Conservation (phyloP, 2,797 vertebrate genomes). For the Chrosomus eos region DNA sequence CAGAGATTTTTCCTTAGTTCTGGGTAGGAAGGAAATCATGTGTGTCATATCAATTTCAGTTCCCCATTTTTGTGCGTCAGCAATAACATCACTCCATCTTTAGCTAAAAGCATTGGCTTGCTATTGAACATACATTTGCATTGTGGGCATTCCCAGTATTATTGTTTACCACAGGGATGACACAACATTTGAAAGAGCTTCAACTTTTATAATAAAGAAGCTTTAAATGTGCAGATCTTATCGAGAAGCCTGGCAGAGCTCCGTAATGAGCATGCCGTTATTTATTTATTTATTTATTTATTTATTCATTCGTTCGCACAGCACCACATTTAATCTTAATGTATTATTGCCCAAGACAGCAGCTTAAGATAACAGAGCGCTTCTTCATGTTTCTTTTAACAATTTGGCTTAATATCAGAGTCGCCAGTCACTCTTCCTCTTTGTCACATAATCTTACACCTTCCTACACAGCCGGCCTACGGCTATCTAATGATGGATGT, state of each 20-base stretch:
- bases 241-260: slow-evolving; percentile 3
- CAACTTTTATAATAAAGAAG: neutral
- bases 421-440: slow-evolving; percentile 12
- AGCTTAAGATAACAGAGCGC: slow-evolving; percentile 35
- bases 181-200: neutral
- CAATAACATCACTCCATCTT: neutral
- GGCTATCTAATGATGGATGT: slow-evolving; percentile 26
- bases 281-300: slow-evolving; percentile 51
- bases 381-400: slow-evolving; percentile 48
- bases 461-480: slow-evolving; percentile 48
- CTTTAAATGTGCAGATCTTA: slow-evolving; percentile 12
- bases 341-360: slow-evolving; percentile 36
- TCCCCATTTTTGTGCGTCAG: neutral
- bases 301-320: slow-evolving; percentile 26
- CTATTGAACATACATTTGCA: slow-evolving; percentile 9
- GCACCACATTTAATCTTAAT: slow-evolving; percentile 50
- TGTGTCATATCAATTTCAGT: slow-evolving; percentile 14
- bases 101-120: slow-evolving; percentile 19
- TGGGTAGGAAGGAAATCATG: neutral
- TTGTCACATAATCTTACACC: slow-evolving; percentile 56
- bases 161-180: neutral
- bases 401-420: slow-evolving; percentile 35
- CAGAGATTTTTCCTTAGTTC: slow-evolving; percentile 13
- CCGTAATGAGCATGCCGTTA: slow-evolving; percentile 43
- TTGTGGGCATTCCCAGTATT: neutral